phyloP scores from a whole-genome alignment of 2,113 vertebrate species.

The Callorhinus ursinus region DNA sequence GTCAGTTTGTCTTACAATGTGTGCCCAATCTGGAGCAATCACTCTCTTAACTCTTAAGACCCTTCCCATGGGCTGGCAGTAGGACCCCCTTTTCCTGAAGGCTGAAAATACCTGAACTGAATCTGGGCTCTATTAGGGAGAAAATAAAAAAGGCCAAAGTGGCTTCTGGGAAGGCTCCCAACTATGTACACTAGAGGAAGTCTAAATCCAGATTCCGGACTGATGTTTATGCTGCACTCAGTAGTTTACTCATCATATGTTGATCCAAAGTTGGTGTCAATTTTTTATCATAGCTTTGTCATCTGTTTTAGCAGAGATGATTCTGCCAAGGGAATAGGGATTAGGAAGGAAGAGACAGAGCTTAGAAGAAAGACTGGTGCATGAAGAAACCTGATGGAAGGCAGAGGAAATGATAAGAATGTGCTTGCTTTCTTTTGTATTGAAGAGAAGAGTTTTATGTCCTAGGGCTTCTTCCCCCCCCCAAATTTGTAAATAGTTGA shows the following conservation, averaged over 20 bases:
- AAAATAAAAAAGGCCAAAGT: background rate
- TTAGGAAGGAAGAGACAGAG: background rate
- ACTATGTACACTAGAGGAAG: background rate
- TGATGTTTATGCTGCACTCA: background rate
- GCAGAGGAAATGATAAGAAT: background rate
- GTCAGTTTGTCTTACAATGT: background rate
- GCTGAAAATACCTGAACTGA: background rate
- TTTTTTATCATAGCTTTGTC: background rate
- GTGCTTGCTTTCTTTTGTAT: background rate
- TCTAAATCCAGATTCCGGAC: background rate
- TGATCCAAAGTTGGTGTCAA: background rate
- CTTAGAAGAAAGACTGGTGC: background rate
- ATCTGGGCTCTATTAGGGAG: background rate
- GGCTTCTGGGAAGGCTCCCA: background rate
- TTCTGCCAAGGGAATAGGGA: background rate
- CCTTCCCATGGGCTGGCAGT: background rate
- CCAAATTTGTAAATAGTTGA: conserved; percentile 14
- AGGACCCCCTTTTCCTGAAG: background rate
- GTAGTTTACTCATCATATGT: background rate
- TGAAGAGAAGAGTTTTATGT: background rate
- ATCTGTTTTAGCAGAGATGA: background rate
- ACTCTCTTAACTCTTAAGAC: background rate
- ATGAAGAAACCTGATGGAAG: background rate
- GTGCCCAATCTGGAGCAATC: background rate
- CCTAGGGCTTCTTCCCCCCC: background rate